Evolutionary conservation across 2,888 invertebrate genomes (phyloP).

Genomic region (Heliothis peltigera): DNA sequence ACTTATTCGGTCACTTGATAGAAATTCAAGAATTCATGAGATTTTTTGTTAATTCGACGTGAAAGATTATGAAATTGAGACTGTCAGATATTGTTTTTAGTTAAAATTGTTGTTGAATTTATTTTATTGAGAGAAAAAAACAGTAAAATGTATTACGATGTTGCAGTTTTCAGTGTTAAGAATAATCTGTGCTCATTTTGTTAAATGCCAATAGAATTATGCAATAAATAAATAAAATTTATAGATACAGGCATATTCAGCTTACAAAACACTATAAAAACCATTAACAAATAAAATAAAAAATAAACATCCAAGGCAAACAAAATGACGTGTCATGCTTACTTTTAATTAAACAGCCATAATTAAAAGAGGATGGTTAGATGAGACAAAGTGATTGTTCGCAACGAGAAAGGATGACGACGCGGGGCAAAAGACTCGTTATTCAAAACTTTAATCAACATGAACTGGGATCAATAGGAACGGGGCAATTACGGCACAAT

Average conservation of each 20-base stretch:
- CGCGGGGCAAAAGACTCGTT: conserved; percentile 35
- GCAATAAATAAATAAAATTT: no score
- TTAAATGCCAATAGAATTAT: no score
- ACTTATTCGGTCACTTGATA: conserved; percentile 42
- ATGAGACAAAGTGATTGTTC: conserved; percentile 51
- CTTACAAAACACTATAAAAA: background rate
- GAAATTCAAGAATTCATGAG: conserved; percentile 34
- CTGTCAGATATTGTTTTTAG: conserved; percentile 5
- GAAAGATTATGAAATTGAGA: conserved; percentile 20
- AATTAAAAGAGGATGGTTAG: conserved; percentile 52
- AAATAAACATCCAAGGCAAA: conserved; percentile 6
- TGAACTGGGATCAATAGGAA: conserved; percentile 28
- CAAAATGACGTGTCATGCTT: conserved; percentile 33
- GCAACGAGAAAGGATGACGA: conserved; percentile 48
- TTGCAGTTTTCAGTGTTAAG: no score
- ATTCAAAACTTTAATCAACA: conserved; percentile 59
- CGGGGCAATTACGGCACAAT: conserved; percentile 45
- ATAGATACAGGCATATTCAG: no score
- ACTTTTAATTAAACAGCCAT: conserved; percentile 47
- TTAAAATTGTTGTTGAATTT: background rate
- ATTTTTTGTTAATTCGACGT: conserved; percentile 1
- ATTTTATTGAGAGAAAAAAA: no score
- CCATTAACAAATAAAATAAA: conserved; percentile 22
- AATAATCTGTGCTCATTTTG: no score
- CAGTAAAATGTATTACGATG: no score